These are phyloP conservation scores for Watsonalla cultraria DNA, from an alignment of 2,888 invertebrate species.

Conservation along the genomic window DNA sequence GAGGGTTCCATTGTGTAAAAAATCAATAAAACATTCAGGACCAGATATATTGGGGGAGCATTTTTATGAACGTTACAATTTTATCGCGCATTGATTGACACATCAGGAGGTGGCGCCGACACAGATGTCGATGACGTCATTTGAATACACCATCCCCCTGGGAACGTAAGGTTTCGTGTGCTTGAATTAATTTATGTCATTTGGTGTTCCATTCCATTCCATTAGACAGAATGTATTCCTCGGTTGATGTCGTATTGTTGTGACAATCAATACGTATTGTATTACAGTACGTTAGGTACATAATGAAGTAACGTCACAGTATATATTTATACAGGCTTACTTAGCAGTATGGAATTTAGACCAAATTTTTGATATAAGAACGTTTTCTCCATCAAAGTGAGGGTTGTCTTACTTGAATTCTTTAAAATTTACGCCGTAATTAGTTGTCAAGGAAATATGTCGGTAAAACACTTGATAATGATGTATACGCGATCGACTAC, in stretches of 20 bases:
- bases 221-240: background rate
- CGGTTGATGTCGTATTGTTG: background rate
- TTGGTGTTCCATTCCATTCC: background rate
- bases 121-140: conserved; percentile 17
- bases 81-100: conserved; percentile 33
- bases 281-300: background rate
- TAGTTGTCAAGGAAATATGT: no score
- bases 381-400: no score
- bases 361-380: no score
- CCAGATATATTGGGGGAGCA: conserved; percentile 6
- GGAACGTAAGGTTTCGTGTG: conserved; percentile 14
- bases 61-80: conserved; percentile 16
- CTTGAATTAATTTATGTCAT: background rate
- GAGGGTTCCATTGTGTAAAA: background rate
- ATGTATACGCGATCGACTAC: no score
- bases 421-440: no score
- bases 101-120: conserved; percentile 23
- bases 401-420: no score
- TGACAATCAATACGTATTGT: background rate
- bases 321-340: no score
- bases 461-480: no score
- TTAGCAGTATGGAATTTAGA: no score
- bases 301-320: no score
- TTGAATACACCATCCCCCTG: conserved; percentile 20
- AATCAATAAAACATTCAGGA: conserved; percentile 1